A percentile compares a stretch with the other conserved stretches of the same genome.
Evolutionary conservation across 2,888 invertebrate genomes (phyloP).

Genomic region (Mimumesa dahlbomi): DNA sequence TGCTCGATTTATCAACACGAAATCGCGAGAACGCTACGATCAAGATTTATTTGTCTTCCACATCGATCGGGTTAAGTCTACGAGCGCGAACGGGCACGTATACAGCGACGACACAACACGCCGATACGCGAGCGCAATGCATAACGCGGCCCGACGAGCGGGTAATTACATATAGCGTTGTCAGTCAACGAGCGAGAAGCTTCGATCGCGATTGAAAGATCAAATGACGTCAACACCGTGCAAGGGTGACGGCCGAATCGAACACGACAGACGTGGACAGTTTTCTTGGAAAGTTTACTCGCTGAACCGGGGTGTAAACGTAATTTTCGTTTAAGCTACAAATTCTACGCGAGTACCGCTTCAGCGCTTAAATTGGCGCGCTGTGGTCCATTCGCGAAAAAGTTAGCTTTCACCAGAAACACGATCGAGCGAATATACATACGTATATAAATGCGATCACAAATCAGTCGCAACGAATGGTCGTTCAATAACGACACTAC

Average conservation of each 20-base stretch:
- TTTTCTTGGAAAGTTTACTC: too few relatives aligned
- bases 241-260: background rate
- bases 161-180: conserved; percentile 68
- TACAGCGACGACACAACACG: too few relatives aligned
- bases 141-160: conserved; percentile 43
- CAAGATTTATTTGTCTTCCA: too few relatives aligned
- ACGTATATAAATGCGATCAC: conserved; percentile 21
- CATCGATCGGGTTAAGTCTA: conserved; percentile 38
- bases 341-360: background rate
- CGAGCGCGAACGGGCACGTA: conserved; percentile 42
- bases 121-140: conserved; percentile 38
- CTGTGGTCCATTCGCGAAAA: conserved; percentile 19
- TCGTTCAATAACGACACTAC: conserved; percentile 37
- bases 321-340: too few relatives aligned
- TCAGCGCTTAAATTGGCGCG: conserved; percentile 12
- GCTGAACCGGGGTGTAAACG: too few relatives aligned
- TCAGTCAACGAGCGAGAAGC: conserved; percentile 58
- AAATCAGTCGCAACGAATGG: conserved; percentile 45
- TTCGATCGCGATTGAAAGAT: conserved; percentile 67
- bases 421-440: conserved; percentile 33
- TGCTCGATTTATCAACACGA: conserved; percentile 5
- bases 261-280: too few relatives aligned
- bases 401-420: conserved; percentile 51
- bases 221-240: conserved; percentile 52
- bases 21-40: conserved; percentile 15